These are phyloP conservation scores for Philotrypesis tridentata DNA, from an alignment of 1,140 invertebrate genomes.

Conservation along the genomic window DNA sequence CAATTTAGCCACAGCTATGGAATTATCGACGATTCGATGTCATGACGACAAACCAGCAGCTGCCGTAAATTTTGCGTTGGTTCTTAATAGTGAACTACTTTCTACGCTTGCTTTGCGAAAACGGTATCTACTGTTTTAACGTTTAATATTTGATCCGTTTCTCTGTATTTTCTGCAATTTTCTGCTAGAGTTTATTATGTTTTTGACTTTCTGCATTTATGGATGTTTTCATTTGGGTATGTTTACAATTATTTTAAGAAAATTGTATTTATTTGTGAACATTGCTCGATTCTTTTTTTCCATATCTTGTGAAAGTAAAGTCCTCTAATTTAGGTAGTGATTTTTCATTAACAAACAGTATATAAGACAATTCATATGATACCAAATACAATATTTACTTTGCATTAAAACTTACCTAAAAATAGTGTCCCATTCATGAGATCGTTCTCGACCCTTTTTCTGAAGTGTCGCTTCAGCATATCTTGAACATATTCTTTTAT, in stretches of 20 bases:
- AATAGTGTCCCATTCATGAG: constrained; percentile 78
- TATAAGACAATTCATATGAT: too few species aligned
- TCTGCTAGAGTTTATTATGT: background rate
- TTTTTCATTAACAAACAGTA: too few species aligned
- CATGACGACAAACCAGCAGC: background rate
- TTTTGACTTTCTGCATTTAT: background rate
- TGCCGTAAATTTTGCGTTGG: background rate
- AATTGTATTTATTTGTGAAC: too few species aligned
- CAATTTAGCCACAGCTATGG: background rate
- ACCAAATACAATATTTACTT: background rate
- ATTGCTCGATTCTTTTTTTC: too few species aligned
- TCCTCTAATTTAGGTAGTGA: too few species aligned
- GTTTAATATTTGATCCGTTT: background rate
- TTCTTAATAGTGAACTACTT: constrained; percentile 9
- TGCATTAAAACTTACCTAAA: constrained; percentile 82
- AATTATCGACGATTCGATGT: constrained; percentile 8
- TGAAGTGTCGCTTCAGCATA: constrained; percentile 75
- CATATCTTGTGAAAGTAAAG: too few species aligned
- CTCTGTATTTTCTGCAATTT: background rate
- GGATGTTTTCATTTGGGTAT: background rate
- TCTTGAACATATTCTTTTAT: constrained; percentile 80
- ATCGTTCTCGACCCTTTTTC: constrained; percentile 64
- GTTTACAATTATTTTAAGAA: background rate
- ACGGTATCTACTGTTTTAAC: background rate
- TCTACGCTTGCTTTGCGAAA: constrained; percentile 26